Base-by-base conservation (phyloP, 2,888 invertebrate genomes). In the Miltochrista miniata region DNA sequence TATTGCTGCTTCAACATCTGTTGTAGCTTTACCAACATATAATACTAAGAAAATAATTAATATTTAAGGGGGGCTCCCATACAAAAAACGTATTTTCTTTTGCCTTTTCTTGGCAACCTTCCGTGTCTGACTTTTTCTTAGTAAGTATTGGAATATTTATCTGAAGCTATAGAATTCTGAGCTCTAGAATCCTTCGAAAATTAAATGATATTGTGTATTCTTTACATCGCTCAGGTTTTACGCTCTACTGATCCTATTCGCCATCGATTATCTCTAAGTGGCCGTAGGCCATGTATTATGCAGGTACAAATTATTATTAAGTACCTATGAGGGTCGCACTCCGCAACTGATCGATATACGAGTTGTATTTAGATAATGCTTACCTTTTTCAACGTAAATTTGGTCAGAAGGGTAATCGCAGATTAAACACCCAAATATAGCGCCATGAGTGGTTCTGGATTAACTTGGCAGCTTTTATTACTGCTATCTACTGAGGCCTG, bases 281-380 rank as follows among this genome's bases (percentile, higher is more conserved):
- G 43, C 10, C 18, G 18, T 43, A 24, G 13, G 24, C 10, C 43
- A 43, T 43, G 13, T 24, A 43, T 34, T 24, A 43, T 43, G 43
- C 24, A 35, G 7, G 11, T 13, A 30, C n/a, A 10, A n/a, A n/a
- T 24, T 7, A 10, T 30, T 15, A 33, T 13, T n/a, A 40, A 29
- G 30, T 2, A 8, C 31, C n/a, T n/a, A n/a, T n/a, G 31, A 31
- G 8, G 31, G 31, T 31, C 31, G 8, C 31, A 31, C 31, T 7
- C 24, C 2, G 13, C 18, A n/a, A 35, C 10, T 13, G 13, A 24
- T 43, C 43, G 43, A 35, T 43, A 43, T 13, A 35, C 12, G 11
- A 24, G 10, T 24, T 35, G 9, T 43, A 18, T 31, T 18, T n/a
- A 7, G n/a, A 34, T 34, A n/a, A 15, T 37, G n/a, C 34, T 18